phyloP scores from a whole-genome alignment of 2,888 invertebrate species.

The Helleia helle region DNA sequence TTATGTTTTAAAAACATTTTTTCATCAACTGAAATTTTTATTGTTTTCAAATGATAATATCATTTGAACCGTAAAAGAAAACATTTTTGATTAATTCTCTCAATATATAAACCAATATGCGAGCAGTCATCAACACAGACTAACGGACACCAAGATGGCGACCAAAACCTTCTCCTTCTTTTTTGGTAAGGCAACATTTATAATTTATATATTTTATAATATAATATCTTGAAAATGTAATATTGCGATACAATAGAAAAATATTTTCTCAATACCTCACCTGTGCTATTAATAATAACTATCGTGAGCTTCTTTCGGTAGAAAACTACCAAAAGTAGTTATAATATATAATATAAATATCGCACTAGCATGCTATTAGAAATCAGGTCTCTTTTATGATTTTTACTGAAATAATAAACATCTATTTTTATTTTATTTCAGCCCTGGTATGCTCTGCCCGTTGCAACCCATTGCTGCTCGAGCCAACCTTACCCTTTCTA shows the following conservation, averaged over 20 bases:
- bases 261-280: too few species aligned
- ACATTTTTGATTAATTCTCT: neutral
- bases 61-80: neutral
- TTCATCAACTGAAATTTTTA: too few species aligned
- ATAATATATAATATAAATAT: too few species aligned
- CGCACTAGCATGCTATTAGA: too few species aligned
- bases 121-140: slow-evolving; percentile 11
- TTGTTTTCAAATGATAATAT: neutral
- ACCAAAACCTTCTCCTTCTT: slow-evolving; percentile 9
- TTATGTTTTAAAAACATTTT: too few species aligned
- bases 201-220: neutral
- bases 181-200: slow-evolving; percentile 14
- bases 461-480: slow-evolving; percentile 35
- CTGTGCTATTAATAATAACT: too few species aligned
- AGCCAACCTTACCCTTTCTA: too few species aligned
- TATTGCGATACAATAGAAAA: too few species aligned
- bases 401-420: neutral
- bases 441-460: slow-evolving; percentile 35
- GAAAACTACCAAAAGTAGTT: too few species aligned
- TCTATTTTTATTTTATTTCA: slow-evolving; percentile 21
- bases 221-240: too few species aligned
- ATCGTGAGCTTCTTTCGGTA: too few species aligned
- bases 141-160: slow-evolving; percentile 16
- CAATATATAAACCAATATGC: neutral
- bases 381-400: too few species aligned